Base-by-base conservation (phyloP, 2,888 invertebrate genomes). In the Dastarcus helophoroides region DNA sequence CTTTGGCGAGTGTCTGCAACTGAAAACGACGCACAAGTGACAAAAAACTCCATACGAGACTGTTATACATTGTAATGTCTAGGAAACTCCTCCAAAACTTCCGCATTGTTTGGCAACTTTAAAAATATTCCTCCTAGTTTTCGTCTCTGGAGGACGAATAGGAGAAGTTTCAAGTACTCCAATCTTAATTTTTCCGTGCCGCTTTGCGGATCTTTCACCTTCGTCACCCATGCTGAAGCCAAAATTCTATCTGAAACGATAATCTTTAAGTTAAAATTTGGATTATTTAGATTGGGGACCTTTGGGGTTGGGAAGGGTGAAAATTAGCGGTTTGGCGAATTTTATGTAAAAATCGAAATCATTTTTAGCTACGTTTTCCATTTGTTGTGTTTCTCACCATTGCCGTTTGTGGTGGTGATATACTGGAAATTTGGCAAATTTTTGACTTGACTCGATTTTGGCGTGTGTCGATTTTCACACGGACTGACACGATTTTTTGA, bases 221-320 rank as follows among this genome's bases (percentile, higher is more conserved):
- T 64, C 38, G 58, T 56, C 12, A 63, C 42, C 65, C 65, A 65
- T 36, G 58, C 51, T 16, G 63, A 58, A n/a, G 64, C 63, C 26
- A 55, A 47, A 8, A 51, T 50, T 35, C 62, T 50, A 42, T 64
- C 65, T 63, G 40, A 22, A 41, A 42, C 34, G 11, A 15, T n/a
- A 23, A 23, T 7, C 6, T 7, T 7, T 9, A 23, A 23, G 10
- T 7, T 7, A 7, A 7, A 8, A 9, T 9, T 6, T 23, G 9
- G 7, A 7, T 23, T 8, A 23, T 9, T 5, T 23, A 27, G 9
- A 16, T n/a, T n/a, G n/a, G n/a, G n/a, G 50, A 63, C 63, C 62
- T 44, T 57, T 53, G 3, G 58, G 48, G 32, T 57, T 48, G 8
- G 56, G 49, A 27, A 65, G 47, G 41, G 58, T 58, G 26, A 63